These are phyloP conservation scores for Didymodactylos carnosus DNA, from an alignment of 2,888 invertebrate species.

Conservation along the genomic window DNA sequence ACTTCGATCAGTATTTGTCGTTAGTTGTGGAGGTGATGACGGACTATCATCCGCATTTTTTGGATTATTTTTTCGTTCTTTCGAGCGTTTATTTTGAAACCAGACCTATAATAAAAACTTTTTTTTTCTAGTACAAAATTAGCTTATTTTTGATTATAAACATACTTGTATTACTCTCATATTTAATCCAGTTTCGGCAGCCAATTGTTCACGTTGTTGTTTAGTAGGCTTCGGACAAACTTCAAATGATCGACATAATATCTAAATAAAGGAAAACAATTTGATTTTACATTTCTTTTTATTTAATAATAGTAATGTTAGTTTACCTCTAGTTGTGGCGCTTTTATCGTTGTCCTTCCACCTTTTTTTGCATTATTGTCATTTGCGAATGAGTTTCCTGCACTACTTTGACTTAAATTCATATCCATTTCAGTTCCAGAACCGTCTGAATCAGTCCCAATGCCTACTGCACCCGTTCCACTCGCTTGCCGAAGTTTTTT, in stretches of 20 bases:
- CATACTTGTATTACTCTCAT: not conserved
- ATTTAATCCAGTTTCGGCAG: not conserved
- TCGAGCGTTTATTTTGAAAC: constrained; percentile 1
- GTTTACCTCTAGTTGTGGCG: not conserved
- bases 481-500: no score
- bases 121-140: not conserved
- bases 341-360: not conserved
- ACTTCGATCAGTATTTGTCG: no score
- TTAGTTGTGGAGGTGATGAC: not conserved
- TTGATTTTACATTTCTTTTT: no score
- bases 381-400: no score
- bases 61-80: no score
- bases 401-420: no score
- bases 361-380: not conserved
- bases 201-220: not conserved
- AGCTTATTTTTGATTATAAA: no score
- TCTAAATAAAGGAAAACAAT: not conserved
- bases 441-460: not conserved
- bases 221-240: not conserved
- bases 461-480: no score
- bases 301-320: no score
- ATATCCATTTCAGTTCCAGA: no score
- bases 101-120: not conserved
- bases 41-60: not conserved
- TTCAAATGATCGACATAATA: not conserved